Evolutionary conservation across 2,797 vertebrate genomes (phyloP).

Genomic region (Premnoplex brunnescens): DNA sequence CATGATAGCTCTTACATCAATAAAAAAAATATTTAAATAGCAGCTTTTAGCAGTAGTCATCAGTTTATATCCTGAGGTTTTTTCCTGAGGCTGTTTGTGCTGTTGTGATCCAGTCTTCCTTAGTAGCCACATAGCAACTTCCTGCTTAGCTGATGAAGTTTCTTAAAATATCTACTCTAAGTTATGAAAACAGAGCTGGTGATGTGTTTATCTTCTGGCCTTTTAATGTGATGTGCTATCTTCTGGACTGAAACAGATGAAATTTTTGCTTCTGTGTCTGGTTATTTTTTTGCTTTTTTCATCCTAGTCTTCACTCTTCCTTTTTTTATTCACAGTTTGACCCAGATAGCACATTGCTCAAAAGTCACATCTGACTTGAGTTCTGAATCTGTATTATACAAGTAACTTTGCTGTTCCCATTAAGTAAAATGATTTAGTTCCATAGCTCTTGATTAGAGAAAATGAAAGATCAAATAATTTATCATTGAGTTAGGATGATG

Average conservation of each 20-base stretch:
- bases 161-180: slow-evolving; percentile 33
- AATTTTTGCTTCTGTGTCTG: not conserved
- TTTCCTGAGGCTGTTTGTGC: slow-evolving; percentile 22
- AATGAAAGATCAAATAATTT: slow-evolving; percentile 5
- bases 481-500: not conserved
- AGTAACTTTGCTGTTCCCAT: not conserved
- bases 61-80: not conserved
- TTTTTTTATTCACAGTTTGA: not conserved
- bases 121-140: slow-evolving; percentile 19
- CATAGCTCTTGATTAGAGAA: slow-evolving; percentile 19
- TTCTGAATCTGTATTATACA: not conserved
- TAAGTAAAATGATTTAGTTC: not conserved
- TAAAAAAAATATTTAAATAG: not conserved
- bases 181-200: not conserved
- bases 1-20: slow-evolving; percentile 25
- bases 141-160: slow-evolving; percentile 21
- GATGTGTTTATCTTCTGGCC: not conserved
- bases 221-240: not conserved
- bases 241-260: not conserved
- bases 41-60: slow-evolving; percentile 39
- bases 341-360: not conserved
- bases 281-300: not conserved
- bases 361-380: not conserved
- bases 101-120: not conserved
- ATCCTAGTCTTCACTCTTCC: not conserved